phyloP scores from a whole-genome alignment of 1,140 invertebrate species.

The Lanistes nyassanus region DNA sequence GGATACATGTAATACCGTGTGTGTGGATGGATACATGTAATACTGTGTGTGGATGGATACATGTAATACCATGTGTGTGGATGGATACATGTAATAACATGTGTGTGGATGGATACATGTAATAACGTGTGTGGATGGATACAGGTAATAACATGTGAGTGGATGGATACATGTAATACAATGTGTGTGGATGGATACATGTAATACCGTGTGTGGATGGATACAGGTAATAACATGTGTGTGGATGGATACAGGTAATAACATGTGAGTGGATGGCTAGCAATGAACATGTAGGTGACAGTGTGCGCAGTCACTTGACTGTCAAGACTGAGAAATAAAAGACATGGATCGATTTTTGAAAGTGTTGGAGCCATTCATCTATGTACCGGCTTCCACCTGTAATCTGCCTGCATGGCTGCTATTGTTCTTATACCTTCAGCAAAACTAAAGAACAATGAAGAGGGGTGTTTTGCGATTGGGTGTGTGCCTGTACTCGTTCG shows the following conservation, averaged over 20 bases:
- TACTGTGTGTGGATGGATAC: background rate
- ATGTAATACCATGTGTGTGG: background rate
- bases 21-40: background rate
- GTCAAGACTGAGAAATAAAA: background rate
- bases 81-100: background rate
- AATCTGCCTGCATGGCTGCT: background rate
- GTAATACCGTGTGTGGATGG: background rate
- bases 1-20: background rate
- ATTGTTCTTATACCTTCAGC: background rate
- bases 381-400: background rate
- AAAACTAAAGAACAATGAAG: background rate
- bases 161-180: background rate
- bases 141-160: background rate
- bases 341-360: background rate
- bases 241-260: background rate
- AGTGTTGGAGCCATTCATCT: background rate
- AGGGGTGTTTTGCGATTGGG: background rate
- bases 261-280: background rate
- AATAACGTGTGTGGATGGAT: background rate
- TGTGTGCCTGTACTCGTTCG: constrained; percentile 4
- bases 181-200: background rate
- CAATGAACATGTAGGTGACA: background rate
- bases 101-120: background rate
- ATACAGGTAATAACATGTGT: background rate
- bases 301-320: background rate